phyloP scores from a whole-genome alignment of 2,797 vertebrate species.

The Pseudochirops cupreus region DNA sequence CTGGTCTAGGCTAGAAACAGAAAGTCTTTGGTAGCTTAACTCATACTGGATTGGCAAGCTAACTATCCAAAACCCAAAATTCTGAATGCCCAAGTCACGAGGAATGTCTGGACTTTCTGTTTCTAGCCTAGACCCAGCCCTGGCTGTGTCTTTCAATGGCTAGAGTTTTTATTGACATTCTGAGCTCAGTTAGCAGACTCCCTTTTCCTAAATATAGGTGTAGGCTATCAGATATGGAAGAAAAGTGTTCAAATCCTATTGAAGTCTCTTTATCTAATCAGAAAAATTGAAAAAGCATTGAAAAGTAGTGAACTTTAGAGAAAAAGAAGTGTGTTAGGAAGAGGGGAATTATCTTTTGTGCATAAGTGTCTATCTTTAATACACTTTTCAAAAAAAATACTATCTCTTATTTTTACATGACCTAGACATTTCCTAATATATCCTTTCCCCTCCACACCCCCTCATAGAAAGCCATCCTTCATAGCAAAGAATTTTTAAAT shows the following conservation, averaged over 20 bases:
- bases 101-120: background rate
- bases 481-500: background rate
- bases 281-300: background rate
- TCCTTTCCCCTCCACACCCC: background rate
- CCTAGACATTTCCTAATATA: background rate
- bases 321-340: background rate
- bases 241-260: background rate
- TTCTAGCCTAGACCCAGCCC: background rate
- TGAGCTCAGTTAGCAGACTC: background rate
- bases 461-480: background rate
- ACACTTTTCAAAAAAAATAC: background rate
- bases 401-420: background rate
- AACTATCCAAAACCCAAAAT: background rate
- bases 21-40: background rate
- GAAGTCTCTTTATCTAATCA: background rate
- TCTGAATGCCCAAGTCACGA: too few species aligned
- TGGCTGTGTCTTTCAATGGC: background rate
- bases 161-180: background rate
- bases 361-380: background rate
- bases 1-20: too few species aligned
- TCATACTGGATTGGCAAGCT: background rate
- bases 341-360: background rate
- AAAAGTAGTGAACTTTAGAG: background rate
- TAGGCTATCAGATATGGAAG: background rate
- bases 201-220: background rate